A percentile compares a stretch with the other conserved stretches of the same genome.
Conservation (phyloP, 37 sponge, comb jelly and placozoan species). For the Axinella damicornis region DNA sequence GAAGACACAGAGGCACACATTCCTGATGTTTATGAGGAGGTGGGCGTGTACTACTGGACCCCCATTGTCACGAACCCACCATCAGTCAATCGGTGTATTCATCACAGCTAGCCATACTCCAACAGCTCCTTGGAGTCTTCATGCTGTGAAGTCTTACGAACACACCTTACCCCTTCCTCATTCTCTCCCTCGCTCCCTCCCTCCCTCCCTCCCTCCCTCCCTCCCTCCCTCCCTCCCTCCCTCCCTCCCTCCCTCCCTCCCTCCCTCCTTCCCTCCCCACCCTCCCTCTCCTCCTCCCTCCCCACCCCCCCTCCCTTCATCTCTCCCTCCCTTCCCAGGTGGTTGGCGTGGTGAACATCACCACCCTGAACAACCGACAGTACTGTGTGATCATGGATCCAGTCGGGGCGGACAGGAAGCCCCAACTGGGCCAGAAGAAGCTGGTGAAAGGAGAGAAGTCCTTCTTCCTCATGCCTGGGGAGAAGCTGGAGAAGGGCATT, state of each 20-base stretch:
- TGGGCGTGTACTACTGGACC: no score
- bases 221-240: neutral
- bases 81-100: no score
- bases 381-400: constrained; percentile 99
- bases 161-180: no score
- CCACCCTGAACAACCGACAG: constrained; percentile 96
- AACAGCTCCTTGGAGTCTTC: no score
- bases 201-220: neutral
- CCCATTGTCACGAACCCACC: no score
- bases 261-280: neutral
- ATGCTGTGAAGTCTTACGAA: no score
- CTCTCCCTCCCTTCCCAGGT: constrained; percentile 13
- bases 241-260: neutral
- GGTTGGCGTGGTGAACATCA: constrained; percentile 87
- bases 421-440: constrained; percentile 98
- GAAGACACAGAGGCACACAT: constrained; percentile 99
- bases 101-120: no score
- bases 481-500: constrained; percentile 95
- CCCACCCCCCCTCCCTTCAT: neutral
- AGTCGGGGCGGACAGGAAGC: constrained; percentile 93
- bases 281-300: neutral
- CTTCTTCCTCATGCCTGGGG: constrained; percentile 98
- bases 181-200: no score
- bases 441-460: constrained; percentile 99
- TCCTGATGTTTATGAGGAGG: constrained; percentile 99